Evolutionary conservation across 2,888 invertebrate species (phyloP).

Genomic region (Cataglyphis livida): DNA sequence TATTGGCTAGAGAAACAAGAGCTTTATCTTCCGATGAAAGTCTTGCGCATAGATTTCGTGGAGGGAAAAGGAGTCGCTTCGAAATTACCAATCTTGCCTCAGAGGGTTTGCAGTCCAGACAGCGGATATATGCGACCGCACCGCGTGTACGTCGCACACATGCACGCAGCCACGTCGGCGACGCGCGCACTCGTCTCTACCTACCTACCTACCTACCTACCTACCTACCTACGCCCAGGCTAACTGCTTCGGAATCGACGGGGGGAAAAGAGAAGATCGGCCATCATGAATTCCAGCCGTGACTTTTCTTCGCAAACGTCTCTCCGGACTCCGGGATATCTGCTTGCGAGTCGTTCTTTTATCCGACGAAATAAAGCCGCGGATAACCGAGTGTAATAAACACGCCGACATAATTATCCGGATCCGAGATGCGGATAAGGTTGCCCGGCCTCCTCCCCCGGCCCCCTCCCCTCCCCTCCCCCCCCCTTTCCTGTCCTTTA

Average conservation of each 20-base stretch:
- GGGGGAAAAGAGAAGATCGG: slow-evolving; percentile 65
- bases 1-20: slow-evolving; percentile 68
- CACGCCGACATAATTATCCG: slow-evolving; percentile 81
- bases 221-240: slow-evolving; percentile 55
- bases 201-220: neutral
- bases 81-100: slow-evolving; percentile 77
- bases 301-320: slow-evolving; percentile 60
- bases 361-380: slow-evolving; percentile 74
- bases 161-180: neutral
- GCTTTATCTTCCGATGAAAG: slow-evolving; percentile 71
- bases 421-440: slow-evolving; percentile 69
- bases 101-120: slow-evolving; percentile 45
- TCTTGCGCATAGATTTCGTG: slow-evolving; percentile 56
- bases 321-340: slow-evolving; percentile 48
- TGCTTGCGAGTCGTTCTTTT: slow-evolving; percentile 35
- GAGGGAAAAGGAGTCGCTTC: slow-evolving; percentile 62
- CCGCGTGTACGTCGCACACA: slow-evolving; percentile 43
- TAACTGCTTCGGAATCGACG: slow-evolving; percentile 55
- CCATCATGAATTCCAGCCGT: slow-evolving; percentile 78
- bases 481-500: slow-evolving; percentile 42
- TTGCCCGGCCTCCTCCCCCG: neutral
- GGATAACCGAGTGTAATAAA: slow-evolving; percentile 78
- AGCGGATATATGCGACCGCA: neutral
- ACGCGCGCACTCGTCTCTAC: slow-evolving; percentile 35
- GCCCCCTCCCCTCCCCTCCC: neutral